A percentile compares a stretch with the other conserved stretches of the same genome.
phyloP scores from a whole-genome alignment of 1,140 invertebrate species.

The Formica selysi region DNA sequence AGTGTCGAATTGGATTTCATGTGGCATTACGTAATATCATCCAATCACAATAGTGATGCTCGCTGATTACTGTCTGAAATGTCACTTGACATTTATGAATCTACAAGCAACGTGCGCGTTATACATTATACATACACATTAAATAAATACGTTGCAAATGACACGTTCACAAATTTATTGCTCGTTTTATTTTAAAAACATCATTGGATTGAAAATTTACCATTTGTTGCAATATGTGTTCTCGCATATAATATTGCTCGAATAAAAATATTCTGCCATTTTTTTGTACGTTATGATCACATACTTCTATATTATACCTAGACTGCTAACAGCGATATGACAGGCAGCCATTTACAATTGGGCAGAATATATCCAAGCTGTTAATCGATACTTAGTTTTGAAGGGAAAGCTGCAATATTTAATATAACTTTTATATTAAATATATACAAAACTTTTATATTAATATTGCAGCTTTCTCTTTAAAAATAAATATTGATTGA shows the following conservation, averaged over 20 bases:
- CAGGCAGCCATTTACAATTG: no score
- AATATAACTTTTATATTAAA: no score
- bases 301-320: no score
- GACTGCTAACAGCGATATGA: no score
- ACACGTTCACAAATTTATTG: slow-evolving; percentile 25
- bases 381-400: no score
- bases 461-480: no score
- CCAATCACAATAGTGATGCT: slow-evolving; percentile 62
- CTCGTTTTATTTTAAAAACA: slow-evolving; percentile 47
- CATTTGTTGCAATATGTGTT: not conserved
- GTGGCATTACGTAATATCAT: slow-evolving; percentile 54
- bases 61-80: slow-evolving; percentile 60
- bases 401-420: no score
- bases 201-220: slow-evolving; percentile 27
- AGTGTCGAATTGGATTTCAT: slow-evolving; percentile 57
- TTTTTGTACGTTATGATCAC: not conserved
- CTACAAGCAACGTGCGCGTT: not conserved
- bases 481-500: no score
- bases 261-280: slow-evolving; percentile 40
- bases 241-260: not conserved
- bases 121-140: not conserved
- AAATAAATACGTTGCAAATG: slow-evolving; percentile 1
- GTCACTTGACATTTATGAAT: slow-evolving; percentile 61
- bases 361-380: no score
- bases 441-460: no score